Evolutionary conservation across 2,888 invertebrate species (phyloP).

Genomic region (Phaedon cochleariae): DNA sequence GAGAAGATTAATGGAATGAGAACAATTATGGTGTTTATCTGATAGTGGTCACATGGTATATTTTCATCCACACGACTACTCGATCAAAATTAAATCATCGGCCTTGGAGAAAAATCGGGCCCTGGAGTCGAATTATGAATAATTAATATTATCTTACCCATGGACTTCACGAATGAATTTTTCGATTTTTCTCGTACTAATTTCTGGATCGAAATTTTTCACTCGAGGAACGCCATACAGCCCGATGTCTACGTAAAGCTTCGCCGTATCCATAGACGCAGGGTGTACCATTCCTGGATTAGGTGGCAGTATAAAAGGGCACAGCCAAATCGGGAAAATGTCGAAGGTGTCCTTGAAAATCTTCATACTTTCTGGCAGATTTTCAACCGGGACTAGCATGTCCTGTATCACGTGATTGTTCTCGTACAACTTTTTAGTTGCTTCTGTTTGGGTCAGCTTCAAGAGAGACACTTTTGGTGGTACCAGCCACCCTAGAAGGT

Average conservation of each 20-base stretch:
- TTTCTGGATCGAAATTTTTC: conserved; percentile 68
- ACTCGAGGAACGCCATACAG: conserved; percentile 80
- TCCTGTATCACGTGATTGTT: conserved; percentile 82
- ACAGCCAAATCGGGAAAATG: conserved; percentile 84
- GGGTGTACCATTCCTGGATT: conserved; percentile 78
- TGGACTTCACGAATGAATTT: conserved; percentile 72
- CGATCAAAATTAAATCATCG: no score
- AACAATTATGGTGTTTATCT: no score
- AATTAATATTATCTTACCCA: conserved; percentile 62
- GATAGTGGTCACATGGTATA: no score
- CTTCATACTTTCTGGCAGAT: conserved; percentile 68
- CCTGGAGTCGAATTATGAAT: no score
- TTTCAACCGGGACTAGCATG: conserved; percentile 77
- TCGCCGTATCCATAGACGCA: conserved; percentile 5
- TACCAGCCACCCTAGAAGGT: conserved; percentile 80
- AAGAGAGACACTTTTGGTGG: conserved; percentile 84
- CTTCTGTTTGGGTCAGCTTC: conserved; percentile 78
- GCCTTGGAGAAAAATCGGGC: no score
- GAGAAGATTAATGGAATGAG: no score
- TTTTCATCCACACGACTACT: no score
- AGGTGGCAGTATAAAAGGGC: conserved; percentile 77
- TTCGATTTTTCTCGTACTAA: conserved; percentile 75
- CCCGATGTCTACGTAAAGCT: conserved; percentile 81
- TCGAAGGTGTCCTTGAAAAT: conserved; percentile 72
- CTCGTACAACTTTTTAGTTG: conserved; percentile 76